A percentile compares a stretch with the other conserved stretches of the same genome.
Evolutionary conservation across 2,888 invertebrate species (phyloP).

Genomic region (Perdita meconis): DNA sequence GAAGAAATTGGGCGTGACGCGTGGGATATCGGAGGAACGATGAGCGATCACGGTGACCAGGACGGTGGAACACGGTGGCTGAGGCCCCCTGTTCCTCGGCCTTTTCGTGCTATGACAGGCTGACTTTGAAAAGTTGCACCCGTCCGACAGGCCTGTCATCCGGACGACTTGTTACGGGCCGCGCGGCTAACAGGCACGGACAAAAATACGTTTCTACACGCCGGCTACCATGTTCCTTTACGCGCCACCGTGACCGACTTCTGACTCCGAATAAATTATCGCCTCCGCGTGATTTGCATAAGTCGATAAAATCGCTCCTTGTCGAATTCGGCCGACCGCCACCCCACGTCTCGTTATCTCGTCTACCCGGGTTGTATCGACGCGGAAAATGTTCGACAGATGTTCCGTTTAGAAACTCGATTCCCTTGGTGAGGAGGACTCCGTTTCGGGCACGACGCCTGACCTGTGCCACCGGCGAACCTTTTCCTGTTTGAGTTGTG

Average conservation of each 20-base stretch:
- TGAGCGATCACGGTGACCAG: constrained; percentile 52
- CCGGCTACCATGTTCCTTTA: constrained; percentile 68
- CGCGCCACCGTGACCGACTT: constrained; percentile 72
- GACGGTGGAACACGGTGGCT: constrained; percentile 58
- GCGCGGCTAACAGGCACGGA: constrained; percentile 64
- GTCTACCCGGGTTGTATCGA: constrained; percentile 17
- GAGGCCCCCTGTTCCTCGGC: constrained; percentile 58
- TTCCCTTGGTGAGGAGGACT: constrained; percentile 1
- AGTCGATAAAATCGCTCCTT: constrained; percentile 66
- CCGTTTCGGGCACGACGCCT: not conserved
- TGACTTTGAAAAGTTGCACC: constrained; percentile 81
- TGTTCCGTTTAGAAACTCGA: constrained; percentile 49
- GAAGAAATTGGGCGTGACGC: constrained; percentile 47
- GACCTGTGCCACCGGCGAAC: not conserved
- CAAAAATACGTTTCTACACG: constrained; percentile 68
- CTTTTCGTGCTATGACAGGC: constrained; percentile 72
- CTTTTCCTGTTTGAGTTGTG: not conserved
- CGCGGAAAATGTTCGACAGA: constrained; percentile 53
- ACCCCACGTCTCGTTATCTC: constrained; percentile 12
- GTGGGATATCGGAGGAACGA: constrained; percentile 34
- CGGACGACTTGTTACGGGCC: constrained; percentile 70
- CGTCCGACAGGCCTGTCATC: constrained; percentile 76
- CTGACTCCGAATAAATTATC: constrained; percentile 69
- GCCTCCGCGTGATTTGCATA: constrained; percentile 66
- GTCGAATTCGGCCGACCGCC: constrained; percentile 50